These are phyloP conservation scores for Vicugna pacos DNA, from an alignment of 2,113 vertebrate genomes.

Conservation along the genomic window DNA sequence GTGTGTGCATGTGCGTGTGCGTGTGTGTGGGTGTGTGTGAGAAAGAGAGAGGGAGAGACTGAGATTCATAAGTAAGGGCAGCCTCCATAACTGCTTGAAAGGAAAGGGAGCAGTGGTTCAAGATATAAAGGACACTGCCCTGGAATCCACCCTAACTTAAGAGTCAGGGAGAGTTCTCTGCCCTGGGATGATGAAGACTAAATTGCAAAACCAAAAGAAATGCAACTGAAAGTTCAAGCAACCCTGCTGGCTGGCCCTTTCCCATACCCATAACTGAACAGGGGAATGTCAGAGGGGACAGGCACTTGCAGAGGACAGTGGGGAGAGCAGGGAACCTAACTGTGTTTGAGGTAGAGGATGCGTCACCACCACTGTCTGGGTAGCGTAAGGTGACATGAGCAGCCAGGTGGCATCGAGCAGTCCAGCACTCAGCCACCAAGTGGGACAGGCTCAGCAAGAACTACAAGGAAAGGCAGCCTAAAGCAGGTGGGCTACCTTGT, in stretches of 20 bases:
- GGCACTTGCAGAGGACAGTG: neutral
- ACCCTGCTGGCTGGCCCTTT: neutral
- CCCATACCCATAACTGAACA: neutral
- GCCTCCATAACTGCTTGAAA: neutral
- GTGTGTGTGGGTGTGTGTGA: neutral
- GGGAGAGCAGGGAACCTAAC: neutral
- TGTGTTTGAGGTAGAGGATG: too few species aligned
- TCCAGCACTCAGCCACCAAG: neutral
- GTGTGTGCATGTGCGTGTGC: neutral
- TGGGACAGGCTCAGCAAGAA: neutral
- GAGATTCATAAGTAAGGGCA: neutral
- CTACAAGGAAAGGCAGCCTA: neutral
- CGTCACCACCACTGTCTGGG: neutral
- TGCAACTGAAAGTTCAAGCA: neutral
- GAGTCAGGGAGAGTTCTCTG: neutral
- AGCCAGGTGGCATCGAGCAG: neutral
- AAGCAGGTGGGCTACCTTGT: neutral
- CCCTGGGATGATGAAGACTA: neutral
- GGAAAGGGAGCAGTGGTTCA: neutral
- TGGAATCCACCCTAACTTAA: neutral
- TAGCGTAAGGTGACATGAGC: neutral
- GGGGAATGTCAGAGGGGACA: neutral
- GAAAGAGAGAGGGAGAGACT: neutral
- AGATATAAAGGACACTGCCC: neutral
- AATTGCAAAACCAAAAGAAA: conserved; percentile 19